Conservation (phyloP, 2,888 invertebrate genomes). For the Melipona beecheii region DNA sequence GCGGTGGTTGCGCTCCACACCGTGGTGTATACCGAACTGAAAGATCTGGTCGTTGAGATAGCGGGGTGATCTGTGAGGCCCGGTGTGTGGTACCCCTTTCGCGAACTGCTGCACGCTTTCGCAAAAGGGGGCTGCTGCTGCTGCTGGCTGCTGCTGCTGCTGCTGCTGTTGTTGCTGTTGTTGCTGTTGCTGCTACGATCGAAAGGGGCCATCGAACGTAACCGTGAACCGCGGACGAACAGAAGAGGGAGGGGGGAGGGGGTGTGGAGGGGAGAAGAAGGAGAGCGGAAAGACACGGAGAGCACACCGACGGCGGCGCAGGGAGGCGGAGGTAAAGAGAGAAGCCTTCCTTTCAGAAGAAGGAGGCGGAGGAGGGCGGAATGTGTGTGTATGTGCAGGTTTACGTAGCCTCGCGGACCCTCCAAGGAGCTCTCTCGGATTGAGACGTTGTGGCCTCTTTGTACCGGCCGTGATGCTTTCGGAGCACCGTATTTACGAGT, state of each 20-base stretch:
- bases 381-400: constrained; percentile 48
- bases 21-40: constrained; percentile 74
- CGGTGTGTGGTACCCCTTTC: constrained; percentile 83
- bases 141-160: constrained; percentile 5
- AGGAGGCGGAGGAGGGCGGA: constrained; percentile 43
- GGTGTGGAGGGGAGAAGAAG: neutral
- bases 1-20: constrained; percentile 63
- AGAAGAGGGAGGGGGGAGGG: constrained; percentile 5
- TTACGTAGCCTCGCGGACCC: constrained; percentile 77
- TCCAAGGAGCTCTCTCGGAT: constrained; percentile 75
- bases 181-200: constrained; percentile 64
- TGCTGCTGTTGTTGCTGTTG: no score
- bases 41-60: constrained; percentile 82
- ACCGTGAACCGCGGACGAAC: constrained; percentile 32
- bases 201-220: constrained; percentile 64
- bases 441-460: constrained; percentile 84
- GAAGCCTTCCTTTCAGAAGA: constrained; percentile 25
- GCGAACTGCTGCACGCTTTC: constrained; percentile 79
- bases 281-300: constrained; percentile 30
- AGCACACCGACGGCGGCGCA: neutral
- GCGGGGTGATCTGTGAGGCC: constrained; percentile 84
- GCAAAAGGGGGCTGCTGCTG: constrained; percentile 63
- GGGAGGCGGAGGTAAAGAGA: constrained; percentile 28
- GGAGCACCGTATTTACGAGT: constrained; percentile 83
- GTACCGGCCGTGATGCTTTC: constrained; percentile 82